These are phyloP conservation scores for Lysandra bellargus DNA, from an alignment of 2,888 invertebrate species.

Conservation along the genomic window DNA sequence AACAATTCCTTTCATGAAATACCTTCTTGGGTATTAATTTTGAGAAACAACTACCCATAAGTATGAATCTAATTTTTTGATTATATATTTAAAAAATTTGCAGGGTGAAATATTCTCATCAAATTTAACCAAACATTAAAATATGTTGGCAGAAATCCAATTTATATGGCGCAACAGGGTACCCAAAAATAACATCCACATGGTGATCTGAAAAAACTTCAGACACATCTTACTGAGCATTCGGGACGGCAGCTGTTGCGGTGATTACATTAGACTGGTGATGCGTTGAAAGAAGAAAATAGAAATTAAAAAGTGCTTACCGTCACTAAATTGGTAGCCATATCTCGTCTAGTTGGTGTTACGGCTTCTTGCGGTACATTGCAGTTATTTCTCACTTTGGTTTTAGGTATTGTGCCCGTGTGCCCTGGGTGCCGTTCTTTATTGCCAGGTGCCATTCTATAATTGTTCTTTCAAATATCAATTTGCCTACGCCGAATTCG, in stretches of 20 bases:
- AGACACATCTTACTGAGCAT: constrained; percentile 43
- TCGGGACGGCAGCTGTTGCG: constrained; percentile 25
- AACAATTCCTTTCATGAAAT: constrained; percentile 39
- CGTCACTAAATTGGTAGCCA: constrained; percentile 76
- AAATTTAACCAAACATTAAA: constrained; percentile 44
- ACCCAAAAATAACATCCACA: constrained; percentile 67
- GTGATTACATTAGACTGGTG: neutral
- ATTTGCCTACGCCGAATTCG: constrained; percentile 36
- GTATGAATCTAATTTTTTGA: constrained; percentile 49
- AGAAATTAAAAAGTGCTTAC: constrained; percentile 48
- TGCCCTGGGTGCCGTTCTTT: constrained; percentile 74
- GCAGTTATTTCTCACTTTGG: constrained; percentile 81
- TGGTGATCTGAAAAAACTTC: constrained; percentile 59
- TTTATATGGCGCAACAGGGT: constrained; percentile 53
- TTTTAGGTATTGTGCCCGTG: constrained; percentile 86
- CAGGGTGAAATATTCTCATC: constrained; percentile 33
- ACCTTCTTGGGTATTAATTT: constrained; percentile 72
- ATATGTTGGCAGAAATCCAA: constrained; percentile 68
- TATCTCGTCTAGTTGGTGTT: constrained; percentile 81
- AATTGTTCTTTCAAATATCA: constrained; percentile 37
- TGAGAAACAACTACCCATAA: constrained; percentile 77
- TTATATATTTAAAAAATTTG: neutral
- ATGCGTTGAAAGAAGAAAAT: neutral
- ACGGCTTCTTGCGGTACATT: constrained; percentile 82
- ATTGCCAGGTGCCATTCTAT: constrained; percentile 77